phyloP scores from a whole-genome alignment of 2,113 vertebrate genomes.

The Scartelaos histophorus region DNA sequence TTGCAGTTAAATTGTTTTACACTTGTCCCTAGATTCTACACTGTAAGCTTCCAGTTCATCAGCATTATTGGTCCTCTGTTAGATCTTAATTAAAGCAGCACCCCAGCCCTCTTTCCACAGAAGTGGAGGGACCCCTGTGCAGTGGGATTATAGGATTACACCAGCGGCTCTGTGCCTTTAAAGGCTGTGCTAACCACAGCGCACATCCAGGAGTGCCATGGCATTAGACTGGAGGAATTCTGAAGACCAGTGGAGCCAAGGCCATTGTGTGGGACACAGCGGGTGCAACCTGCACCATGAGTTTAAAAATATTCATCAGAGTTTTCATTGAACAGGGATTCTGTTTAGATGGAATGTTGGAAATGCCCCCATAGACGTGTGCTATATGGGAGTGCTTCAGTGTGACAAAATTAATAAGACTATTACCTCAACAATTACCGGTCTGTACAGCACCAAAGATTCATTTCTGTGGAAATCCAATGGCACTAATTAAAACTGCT shows the following conservation, averaged over 20 bases:
- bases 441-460: constrained; percentile 79
- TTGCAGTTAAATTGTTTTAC: constrained; percentile 31
- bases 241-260: constrained; percentile 84
- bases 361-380: constrained; percentile 81
- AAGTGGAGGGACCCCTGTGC: constrained; percentile 84
- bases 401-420: constrained; percentile 93
- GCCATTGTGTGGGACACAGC: constrained; percentile 88
- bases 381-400: constrained; percentile 82
- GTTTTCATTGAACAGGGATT: constrained; percentile 87
- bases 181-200: constrained; percentile 88
- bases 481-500: constrained; percentile 78
- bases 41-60: constrained; percentile 50
- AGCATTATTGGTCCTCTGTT: constrained; percentile 65
- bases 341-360: constrained; percentile 82
- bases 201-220: constrained; percentile 81
- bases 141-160: constrained; percentile 98
- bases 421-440: constrained; percentile 92
- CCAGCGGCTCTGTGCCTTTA: constrained; percentile 90
- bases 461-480: constrained; percentile 75
- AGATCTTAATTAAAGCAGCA: constrained; percentile 96
- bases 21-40: constrained; percentile 17
- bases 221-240: constrained; percentile 86
- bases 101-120: constrained; percentile 86
- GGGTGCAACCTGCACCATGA: constrained; percentile 68
- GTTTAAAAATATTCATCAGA: constrained; percentile 84